A percentile compares a stretch with the other conserved stretches of the same genome.
phyloP scores from a whole-genome alignment of 2,888 invertebrate species.

The Esperia sulphurella region DNA sequence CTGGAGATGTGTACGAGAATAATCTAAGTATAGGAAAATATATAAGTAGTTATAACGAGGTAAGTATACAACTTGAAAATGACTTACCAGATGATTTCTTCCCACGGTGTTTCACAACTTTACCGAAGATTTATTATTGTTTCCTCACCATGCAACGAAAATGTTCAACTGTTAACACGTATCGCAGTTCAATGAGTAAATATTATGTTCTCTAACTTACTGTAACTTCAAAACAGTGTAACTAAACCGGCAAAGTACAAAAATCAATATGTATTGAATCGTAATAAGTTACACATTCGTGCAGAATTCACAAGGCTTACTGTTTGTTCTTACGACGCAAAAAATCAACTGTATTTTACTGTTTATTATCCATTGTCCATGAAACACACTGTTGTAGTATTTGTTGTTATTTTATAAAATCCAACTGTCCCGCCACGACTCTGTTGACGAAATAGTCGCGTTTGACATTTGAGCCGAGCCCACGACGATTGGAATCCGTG shows the following conservation, averaged over 20 bases:
- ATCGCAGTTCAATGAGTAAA: slow-evolving; percentile 21
- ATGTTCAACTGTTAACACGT: slow-evolving; percentile 21
- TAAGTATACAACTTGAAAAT: too few relatives aligned
- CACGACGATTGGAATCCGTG: slow-evolving; percentile 81
- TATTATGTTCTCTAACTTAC: slow-evolving; percentile 31
- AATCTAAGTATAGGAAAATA: background rate
- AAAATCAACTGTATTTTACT: slow-evolving; percentile 55
- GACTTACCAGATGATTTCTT: slow-evolving; percentile 54
- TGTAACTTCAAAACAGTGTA: slow-evolving; percentile 61
- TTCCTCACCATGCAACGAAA: slow-evolving; percentile 31
- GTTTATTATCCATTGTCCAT: slow-evolving; percentile 66
- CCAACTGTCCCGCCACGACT: slow-evolving; percentile 76
- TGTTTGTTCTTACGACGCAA: slow-evolving; percentile 46
- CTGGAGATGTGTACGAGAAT: too few relatives aligned
- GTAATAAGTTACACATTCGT: slow-evolving; percentile 51
- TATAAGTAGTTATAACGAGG: too few relatives aligned
- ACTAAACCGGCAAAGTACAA: slow-evolving; percentile 67
- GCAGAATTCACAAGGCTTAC: slow-evolving; percentile 45
- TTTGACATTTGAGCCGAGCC: slow-evolving; percentile 87
- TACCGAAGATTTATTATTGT: slow-evolving; percentile 34
- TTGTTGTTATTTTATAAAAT: slow-evolving; percentile 75
- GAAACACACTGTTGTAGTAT: slow-evolving; percentile 60
- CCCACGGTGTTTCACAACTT: slow-evolving; percentile 55
- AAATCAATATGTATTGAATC: slow-evolving; percentile 69
- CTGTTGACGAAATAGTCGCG: slow-evolving; percentile 81